phyloP scores from a whole-genome alignment of 2,113 vertebrate genomes.

The Echinops telfairi region DNA sequence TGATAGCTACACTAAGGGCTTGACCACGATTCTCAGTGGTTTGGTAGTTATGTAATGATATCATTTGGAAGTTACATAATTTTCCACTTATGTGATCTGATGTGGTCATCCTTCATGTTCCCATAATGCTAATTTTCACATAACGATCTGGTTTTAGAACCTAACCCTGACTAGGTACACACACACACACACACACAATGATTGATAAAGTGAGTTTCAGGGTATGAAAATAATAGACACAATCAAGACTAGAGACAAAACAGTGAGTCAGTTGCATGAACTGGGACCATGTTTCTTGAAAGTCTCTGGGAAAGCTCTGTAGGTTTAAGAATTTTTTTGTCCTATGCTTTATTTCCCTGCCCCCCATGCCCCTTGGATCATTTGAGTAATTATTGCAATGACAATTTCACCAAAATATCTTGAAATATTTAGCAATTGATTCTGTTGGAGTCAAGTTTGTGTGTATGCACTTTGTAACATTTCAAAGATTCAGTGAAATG shows the following conservation, averaged over 20 bases:
- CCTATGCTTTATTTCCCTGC: background rate
- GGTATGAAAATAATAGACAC: no score
- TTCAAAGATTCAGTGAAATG: slow-evolving; percentile 38
- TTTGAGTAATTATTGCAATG: background rate
- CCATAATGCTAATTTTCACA: no score
- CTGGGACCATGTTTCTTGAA: background rate
- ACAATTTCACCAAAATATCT: slow-evolving; percentile 10
- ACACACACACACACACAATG: no score
- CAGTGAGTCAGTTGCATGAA: background rate
- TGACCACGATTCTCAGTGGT: no score
- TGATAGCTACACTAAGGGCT: no score
- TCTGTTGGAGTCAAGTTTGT: background rate
- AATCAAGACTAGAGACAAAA: background rate
- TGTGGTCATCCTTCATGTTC: no score
- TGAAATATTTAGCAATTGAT: background rate
- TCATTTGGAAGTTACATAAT: no score
- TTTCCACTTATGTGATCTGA: no score
- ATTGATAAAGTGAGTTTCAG: no score
- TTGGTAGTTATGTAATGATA: no score
- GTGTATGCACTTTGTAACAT: background rate
- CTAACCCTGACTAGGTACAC: no score
- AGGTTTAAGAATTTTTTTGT: slow-evolving; percentile 13
- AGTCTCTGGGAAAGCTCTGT: background rate
- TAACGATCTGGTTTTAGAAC: no score
- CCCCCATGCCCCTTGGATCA: background rate